phyloP scores from a whole-genome alignment of 2,797 vertebrate species.

The Channallabes apus region DNA sequence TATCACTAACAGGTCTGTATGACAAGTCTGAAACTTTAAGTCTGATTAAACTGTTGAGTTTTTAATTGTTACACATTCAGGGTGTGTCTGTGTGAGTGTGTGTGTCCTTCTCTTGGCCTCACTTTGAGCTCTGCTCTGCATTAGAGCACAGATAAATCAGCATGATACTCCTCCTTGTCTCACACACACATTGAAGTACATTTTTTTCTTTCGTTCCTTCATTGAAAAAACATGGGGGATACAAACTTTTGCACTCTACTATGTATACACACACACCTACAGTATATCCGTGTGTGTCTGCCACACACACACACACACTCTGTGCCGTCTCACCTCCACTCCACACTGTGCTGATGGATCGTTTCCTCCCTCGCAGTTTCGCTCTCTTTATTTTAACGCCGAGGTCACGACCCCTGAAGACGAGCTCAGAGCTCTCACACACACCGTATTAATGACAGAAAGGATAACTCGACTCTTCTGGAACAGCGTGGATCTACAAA shows the following conservation, averaged over 20 bases:
- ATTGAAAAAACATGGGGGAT: not conserved
- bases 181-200: not conserved
- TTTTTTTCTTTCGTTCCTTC: not conserved
- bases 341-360: slow-evolving; percentile 19
- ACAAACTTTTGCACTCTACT: not conserved
- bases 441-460: not conserved
- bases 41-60: not conserved
- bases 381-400: slow-evolving; percentile 19
- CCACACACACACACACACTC: slow-evolving; percentile 3
- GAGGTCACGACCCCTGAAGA: slow-evolving; percentile 5
- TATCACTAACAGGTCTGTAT: not conserved
- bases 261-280: not conserved
- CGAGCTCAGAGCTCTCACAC: slow-evolving; percentile 3
- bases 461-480: not conserved
- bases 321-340: slow-evolving; percentile 6
- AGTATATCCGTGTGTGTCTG: not conserved
- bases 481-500: slow-evolving; percentile 16
- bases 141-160: slow-evolving; percentile 13
- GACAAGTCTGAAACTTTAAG: too few species aligned
- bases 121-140: not conserved
- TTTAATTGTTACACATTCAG: not conserved
- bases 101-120: not conserved
- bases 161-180: not conserved
- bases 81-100: slow-evolving; percentile 1
- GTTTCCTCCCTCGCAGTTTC: slow-evolving; percentile 17